Percentiles rank a stretch among this genome's conserved stretches.
These are phyloP conservation scores for Pseudococcus viburni DNA, from an alignment of 2,888 invertebrate species.

Conservation along the genomic window DNA sequence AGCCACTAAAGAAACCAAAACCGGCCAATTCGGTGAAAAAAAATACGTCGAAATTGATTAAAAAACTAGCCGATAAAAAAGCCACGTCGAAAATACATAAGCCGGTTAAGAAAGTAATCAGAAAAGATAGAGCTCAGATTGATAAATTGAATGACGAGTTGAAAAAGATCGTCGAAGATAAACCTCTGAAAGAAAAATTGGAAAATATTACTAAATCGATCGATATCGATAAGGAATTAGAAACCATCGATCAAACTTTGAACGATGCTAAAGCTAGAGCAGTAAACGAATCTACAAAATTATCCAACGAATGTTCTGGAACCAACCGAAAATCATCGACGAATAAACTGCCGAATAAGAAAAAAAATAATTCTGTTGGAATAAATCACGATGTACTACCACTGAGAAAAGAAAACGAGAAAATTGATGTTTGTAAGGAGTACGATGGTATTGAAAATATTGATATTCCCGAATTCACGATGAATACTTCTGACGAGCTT, in stretches of 20 bases:
- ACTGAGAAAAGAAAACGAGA: neutral
- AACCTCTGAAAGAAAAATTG: neutral
- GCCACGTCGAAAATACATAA: constrained; percentile 59
- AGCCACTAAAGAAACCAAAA: constrained; percentile 9
- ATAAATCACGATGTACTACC: neutral
- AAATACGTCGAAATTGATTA: constrained; percentile 17
- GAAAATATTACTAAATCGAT: constrained; percentile 31
- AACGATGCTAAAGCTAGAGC: neutral
- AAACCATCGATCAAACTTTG: neutral
- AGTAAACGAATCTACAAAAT: neutral
- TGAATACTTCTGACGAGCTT: neutral
- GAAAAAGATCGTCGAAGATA: constrained; percentile 59
- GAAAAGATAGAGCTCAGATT: constrained; percentile 62
- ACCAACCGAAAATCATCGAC: neutral
- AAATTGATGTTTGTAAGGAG: neutral
- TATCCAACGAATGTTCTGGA: neutral
- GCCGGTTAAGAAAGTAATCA: constrained; percentile 67
- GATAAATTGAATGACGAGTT: constrained; percentile 58
- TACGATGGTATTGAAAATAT: constrained; percentile 31
- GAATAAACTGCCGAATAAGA: neutral
- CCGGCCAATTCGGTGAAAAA: neutral
- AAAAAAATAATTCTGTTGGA: neutral
- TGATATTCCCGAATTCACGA: neutral
- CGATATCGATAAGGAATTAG: neutral
- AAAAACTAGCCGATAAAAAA: constrained; percentile 4